Evolutionary conservation across 1,140 invertebrate species (phyloP).

Genomic region (Homalodisca vitripennis): DNA sequence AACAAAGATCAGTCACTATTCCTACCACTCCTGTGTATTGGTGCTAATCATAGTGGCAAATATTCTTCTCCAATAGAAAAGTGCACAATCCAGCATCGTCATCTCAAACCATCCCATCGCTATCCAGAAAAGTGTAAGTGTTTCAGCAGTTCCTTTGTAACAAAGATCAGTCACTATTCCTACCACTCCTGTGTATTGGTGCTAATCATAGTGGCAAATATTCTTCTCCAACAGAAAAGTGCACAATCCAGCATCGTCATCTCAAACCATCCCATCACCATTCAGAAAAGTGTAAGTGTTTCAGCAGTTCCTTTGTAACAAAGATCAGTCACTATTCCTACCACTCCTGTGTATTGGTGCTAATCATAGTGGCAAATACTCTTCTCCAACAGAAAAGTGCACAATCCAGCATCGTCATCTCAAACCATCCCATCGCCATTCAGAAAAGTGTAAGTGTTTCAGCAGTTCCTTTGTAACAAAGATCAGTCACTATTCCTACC

Average conservation of each 20-base stretch:
- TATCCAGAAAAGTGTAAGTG: background rate
- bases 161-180: too few relatives aligned
- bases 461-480: background rate
- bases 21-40: background rate
- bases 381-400: background rate
- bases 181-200: too few relatives aligned
- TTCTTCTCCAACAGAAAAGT: background rate
- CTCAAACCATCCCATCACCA: background rate
- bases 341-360: too few relatives aligned
- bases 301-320: background rate
- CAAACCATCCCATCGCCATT: background rate
- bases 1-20: background rate
- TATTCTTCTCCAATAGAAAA: background rate
- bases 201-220: background rate
- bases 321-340: too few relatives aligned
- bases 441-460: background rate
- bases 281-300: background rate
- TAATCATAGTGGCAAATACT: background rate
- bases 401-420: background rate
- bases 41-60: background rate
- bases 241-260: background rate
- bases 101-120: background rate
- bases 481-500: too few relatives aligned
- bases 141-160: background rate
- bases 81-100: background rate